Conservation (phyloP, 1,140 invertebrate species). For the Calycopis cecrops region DNA sequence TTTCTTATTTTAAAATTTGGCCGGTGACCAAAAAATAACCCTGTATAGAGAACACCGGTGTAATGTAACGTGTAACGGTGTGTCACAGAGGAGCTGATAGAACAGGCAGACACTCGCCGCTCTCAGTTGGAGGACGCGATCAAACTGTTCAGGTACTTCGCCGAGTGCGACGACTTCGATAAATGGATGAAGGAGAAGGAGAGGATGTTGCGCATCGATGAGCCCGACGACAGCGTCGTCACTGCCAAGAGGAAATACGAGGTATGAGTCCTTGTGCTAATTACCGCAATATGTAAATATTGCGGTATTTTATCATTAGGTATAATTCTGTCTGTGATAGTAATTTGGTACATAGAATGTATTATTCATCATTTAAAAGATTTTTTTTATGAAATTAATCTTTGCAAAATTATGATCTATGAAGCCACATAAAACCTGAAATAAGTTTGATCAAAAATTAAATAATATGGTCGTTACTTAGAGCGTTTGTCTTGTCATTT, state of each 20-base stretch:
- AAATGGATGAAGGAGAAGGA: slow-evolving; percentile 98
- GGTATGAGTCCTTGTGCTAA: slow-evolving; percentile 66
- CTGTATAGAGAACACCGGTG: no score
- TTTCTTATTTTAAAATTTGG: no score
- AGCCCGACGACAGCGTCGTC: slow-evolving; percentile 92
- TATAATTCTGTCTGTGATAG: no score
- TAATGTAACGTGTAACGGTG: neutral
- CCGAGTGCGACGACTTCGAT: slow-evolving; percentile 99
- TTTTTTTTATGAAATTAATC: no score
- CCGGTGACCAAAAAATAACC: no score
- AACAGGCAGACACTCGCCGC: slow-evolving; percentile 86
- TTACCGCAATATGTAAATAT: neutral
- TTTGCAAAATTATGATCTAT: no score
- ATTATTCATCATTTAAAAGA: no score
- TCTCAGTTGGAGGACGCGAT: slow-evolving; percentile 94
- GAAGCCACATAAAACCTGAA: no score
- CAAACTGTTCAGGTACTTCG: slow-evolving; percentile 93
- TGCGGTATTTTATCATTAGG: neutral
- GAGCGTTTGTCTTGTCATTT: slow-evolving; percentile 26
- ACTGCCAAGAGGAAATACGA: slow-evolving; percentile 96
- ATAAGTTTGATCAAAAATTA: no score
- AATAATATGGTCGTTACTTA: neutral
- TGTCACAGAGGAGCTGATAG: slow-evolving; percentile 79
- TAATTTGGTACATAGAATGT: no score
- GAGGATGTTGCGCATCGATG: slow-evolving; percentile 89